Evolutionary conservation across 2,888 invertebrate species (phyloP), one percentile per base, ranked within the genome.

Genomic region (Tyria jacobaeae): DNA sequence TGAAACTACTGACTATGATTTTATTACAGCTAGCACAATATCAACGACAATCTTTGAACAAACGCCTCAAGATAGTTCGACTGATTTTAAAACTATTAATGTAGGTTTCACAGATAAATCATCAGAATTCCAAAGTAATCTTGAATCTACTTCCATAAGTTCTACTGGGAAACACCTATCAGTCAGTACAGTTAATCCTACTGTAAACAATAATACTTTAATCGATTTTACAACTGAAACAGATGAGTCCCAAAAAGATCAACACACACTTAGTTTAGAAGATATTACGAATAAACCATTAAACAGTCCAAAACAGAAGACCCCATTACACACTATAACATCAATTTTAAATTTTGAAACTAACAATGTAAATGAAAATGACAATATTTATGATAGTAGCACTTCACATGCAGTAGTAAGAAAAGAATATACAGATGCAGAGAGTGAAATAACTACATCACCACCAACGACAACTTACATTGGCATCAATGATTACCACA

Each of bases 401-500:
- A 62, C 65, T 31, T 63, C 55, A 24, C 17, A 59, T 10, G 64
- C 62, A 44, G 62, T 70, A 52, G 54, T 66, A 54, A 47, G 56
- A 21, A 44, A 44, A 41, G 39, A 62, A 2, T 64, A 35, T n/a
- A 37, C 61, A 1, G 68, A 68, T n/a, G n/a, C n/a, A n/a, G n/a
- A n/a, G n/a, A n/a, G n/a, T n/a, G n/a, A n/a, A n/a, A n/a, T n/a
- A n/a, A n/a, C n/a, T 25, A 64, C 70, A 60, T 76, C 75, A 52
- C 65, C 70, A 57, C 70, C 68, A 34, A 73, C 72, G 51, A 64
- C 70, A 52, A 64, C 69, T 41, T 74, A 71, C 60, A 78, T 71
- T 41, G 71, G 68, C 25, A 65, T 64, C 25, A 64, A 76, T 56
- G 70, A 75, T 56, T 76, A 75, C 61, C 65, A 76, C 61, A 75